Conservation (phyloP, 2,797 vertebrate genomes). For the Pseudochirops cupreus region DNA sequence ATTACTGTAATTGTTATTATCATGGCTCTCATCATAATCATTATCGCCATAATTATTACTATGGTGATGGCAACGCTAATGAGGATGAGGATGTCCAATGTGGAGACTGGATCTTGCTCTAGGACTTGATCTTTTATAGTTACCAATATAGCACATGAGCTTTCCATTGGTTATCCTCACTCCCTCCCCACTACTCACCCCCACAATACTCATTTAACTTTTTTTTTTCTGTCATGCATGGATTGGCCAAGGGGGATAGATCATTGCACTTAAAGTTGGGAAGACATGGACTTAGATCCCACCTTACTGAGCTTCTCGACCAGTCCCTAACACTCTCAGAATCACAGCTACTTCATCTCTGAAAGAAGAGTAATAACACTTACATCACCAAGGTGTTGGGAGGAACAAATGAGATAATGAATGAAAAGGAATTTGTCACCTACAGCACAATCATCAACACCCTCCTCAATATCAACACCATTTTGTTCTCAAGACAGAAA, state of each 20-base stretch:
- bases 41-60: neutral
- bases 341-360: neutral
- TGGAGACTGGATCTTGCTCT: neutral
- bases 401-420: neutral
- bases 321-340: neutral
- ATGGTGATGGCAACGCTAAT: neutral
- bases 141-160: neutral
- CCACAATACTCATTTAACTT: neutral
- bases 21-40: neutral
- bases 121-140: neutral
- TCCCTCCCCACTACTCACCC: neutral
- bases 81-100: neutral
- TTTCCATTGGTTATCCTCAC: neutral
- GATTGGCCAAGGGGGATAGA: neutral
- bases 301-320: neutral
- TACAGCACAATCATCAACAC: neutral
- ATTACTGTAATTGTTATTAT: neutral
- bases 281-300: neutral
- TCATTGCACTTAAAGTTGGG: neutral
- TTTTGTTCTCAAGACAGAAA: neutral
- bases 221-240: neutral
- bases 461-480: neutral
- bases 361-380: neutral
- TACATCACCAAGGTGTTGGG: neutral
- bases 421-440: neutral